Evolutionary conservation across 2,113 vertebrate species (phyloP).

Genomic region (Bettongia penicillata): DNA sequence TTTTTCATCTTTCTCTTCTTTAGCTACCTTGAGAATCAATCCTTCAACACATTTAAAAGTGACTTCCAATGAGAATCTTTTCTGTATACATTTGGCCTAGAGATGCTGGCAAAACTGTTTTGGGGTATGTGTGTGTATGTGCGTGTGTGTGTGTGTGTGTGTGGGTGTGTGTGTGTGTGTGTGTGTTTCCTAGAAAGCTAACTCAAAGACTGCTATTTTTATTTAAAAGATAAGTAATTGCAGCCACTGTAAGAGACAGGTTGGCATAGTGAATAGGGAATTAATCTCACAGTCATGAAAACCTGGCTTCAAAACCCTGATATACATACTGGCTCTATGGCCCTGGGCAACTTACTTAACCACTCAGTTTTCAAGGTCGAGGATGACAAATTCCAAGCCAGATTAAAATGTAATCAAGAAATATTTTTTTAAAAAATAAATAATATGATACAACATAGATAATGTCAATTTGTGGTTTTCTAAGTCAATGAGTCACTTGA

Average conservation of each 20-base stretch:
- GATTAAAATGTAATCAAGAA: no score
- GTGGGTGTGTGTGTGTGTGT: no score
- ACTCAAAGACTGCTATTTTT: background rate
- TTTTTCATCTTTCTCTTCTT: background rate
- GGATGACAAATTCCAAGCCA: no score
- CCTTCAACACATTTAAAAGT: background rate
- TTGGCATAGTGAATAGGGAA: background rate
- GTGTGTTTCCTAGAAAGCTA: background rate
- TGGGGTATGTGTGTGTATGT: background rate
- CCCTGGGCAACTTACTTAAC: background rate
- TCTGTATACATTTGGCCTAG: background rate
- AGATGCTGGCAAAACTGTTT: background rate
- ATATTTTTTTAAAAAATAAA: no score
- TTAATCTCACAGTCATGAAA: background rate
- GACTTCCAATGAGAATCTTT: background rate
- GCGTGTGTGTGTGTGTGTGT: background rate
- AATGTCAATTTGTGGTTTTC: no score
- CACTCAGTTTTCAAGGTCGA: no score
- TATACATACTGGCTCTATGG: background rate
- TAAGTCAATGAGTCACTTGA: no score
- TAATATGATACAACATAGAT: no score
- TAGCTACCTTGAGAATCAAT: background rate
- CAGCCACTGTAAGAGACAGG: background rate
- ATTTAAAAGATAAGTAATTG: background rate
- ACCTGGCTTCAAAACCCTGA: background rate